These are phyloP conservation scores for Tamandua tetradactyla DNA, from an alignment of 2,797 vertebrate genomes.

Conservation along the genomic window DNA sequence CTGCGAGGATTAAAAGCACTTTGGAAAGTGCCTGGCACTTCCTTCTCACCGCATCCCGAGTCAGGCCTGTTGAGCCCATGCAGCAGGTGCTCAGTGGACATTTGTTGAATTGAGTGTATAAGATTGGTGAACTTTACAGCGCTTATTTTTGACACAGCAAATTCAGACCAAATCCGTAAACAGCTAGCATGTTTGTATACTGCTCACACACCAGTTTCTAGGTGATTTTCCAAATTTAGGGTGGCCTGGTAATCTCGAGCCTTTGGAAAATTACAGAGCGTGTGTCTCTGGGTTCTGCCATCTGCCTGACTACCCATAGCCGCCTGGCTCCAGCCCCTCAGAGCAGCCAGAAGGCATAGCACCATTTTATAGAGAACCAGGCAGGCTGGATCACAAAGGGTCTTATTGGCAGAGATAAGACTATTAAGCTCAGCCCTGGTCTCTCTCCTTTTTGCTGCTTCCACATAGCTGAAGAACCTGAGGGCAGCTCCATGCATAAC, in stretches of 20 bases:
- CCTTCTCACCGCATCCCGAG: fast-evolving
- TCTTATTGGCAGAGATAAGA: background rate
- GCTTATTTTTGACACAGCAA: background rate
- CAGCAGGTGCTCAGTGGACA: background rate
- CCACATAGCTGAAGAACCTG: fast-evolving
- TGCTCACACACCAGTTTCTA: background rate
- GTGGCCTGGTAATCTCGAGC: background rate
- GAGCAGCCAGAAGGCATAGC: background rate
- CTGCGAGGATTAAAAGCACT: background rate
- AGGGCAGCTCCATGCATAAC: background rate
- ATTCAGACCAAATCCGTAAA: background rate
- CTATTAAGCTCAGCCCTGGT: background rate
- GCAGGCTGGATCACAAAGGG: background rate
- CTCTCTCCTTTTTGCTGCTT: background rate
- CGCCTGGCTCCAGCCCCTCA: background rate
- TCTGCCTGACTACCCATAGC: background rate
- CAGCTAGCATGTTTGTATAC: background rate
- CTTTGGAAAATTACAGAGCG: background rate
- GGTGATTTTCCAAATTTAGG: background rate
- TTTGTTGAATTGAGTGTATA: background rate
- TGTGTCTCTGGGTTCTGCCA: background rate
- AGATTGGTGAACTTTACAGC: background rate
- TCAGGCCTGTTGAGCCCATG: fast-evolving
- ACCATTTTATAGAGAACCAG: background rate
- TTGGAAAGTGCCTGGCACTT: background rate